Percentiles rank a stretch among this genome's conserved stretches.
These are phyloP conservation scores for Notospermus geniculatus DNA, from an alignment of 1,140 invertebrate species.

Conservation along the genomic window DNA sequence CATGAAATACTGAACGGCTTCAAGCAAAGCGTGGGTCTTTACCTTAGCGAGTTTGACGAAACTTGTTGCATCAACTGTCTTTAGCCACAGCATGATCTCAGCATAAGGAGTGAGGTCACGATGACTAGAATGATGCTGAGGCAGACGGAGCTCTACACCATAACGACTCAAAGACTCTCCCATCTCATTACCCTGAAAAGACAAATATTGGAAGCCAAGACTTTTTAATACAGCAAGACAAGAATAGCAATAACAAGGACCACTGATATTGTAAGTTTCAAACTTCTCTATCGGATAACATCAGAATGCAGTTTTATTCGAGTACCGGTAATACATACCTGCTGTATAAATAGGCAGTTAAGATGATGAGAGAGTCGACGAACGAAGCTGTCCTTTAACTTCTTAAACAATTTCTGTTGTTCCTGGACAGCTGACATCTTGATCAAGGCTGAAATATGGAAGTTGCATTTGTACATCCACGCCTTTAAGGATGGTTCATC, in stretches of 20 bases:
- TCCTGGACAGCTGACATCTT: constrained; percentile 82
- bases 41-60: constrained; percentile 74
- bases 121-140: constrained; percentile 76
- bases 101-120: constrained; percentile 78
- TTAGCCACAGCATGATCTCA: constrained; percentile 86
- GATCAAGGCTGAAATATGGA: constrained; percentile 54
- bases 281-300: too few relatives aligned
- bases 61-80: constrained; percentile 78
- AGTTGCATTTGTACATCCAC: too few relatives aligned
- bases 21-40: too few relatives aligned
- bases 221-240: too few relatives aligned
- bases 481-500: too few relatives aligned
- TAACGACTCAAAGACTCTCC: constrained; percentile 61
- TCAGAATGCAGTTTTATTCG: too few relatives aligned
- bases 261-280: too few relatives aligned
- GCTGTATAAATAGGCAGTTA: constrained; percentile 90
- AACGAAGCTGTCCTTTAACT: constrained; percentile 81
- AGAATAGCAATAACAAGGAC: too few relatives aligned
- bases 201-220: too few relatives aligned
- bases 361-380: constrained; percentile 79
- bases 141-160: constrained; percentile 68
- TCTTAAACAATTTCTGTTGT: constrained; percentile 80
- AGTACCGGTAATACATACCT: too few relatives aligned
- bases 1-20: too few relatives aligned
- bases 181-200: constrained; percentile 67